Conservation (phyloP, 2,113 vertebrate species). For the Dasyornis broadbenti region DNA sequence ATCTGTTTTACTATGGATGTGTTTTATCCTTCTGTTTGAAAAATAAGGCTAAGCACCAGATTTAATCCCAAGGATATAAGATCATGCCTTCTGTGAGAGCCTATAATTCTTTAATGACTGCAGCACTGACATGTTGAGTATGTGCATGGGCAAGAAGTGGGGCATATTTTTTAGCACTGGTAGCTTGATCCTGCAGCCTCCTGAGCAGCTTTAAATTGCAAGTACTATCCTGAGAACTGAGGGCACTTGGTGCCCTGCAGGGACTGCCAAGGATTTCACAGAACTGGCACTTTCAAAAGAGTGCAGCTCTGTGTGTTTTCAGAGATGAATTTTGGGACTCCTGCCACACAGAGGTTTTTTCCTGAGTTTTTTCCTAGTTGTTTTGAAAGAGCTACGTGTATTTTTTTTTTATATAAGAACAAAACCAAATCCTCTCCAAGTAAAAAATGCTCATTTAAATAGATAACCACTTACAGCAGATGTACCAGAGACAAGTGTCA, state of each 20-base stretch:
- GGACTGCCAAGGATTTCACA: slow-evolving; percentile 34
- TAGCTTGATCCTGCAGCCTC: background rate
- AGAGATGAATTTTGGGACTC: slow-evolving; percentile 45
- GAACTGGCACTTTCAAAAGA: slow-evolving; percentile 6
- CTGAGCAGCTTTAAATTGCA: slow-evolving; percentile 11
- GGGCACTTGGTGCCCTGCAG: background rate
- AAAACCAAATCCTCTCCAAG: slow-evolving; percentile 11
- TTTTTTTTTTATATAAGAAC: background rate
- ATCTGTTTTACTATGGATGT: slow-evolving; percentile 7
- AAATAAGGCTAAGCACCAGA: slow-evolving; percentile 16
- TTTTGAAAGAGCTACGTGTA: slow-evolving; percentile 3
- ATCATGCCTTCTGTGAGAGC: background rate
- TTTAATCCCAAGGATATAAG: background rate
- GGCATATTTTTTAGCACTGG: background rate
- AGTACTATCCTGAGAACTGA: slow-evolving; percentile 29
- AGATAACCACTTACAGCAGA: slow-evolving; percentile 24
- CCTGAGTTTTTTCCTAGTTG: background rate
- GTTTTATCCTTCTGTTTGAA: background rate
- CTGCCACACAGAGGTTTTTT: slow-evolving; percentile 27
- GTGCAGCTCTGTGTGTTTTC: slow-evolving; percentile 20
- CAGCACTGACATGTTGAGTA: background rate
- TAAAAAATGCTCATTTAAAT: slow-evolving; percentile 19
- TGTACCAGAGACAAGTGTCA: background rate
- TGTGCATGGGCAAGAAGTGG: background rate
- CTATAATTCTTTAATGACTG: slow-evolving; percentile 13